Base-by-base conservation (phyloP, 37 sponge, comb jelly and placozoan species). In the Aphrocallistes beatrix region DNA sequence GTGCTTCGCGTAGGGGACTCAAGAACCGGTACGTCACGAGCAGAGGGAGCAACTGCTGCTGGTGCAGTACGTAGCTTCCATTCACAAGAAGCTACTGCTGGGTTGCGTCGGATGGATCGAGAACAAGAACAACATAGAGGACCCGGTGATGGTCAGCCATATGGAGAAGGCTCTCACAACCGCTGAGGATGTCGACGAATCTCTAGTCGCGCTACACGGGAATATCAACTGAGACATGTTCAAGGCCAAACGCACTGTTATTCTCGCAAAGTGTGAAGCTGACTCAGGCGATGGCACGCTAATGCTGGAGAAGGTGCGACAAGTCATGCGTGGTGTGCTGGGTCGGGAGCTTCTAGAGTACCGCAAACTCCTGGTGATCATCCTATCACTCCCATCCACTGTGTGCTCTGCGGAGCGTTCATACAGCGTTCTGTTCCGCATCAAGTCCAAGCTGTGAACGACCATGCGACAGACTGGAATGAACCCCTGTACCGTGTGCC, bases 11-110 rank as follows among this genome's bases (percentile, higher is more conserved):
- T 28, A 8, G 45, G 75, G 75, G 75, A 32, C 75, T 60, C 75
- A 60, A 60, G 75, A 19, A 60, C 75, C 25, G 32, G 75, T 60
- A 60, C 75, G 75, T 60, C 28, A 60, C 75, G 34, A 60, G 75
- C 75, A 60, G 75, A 60, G 75, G 25, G 75, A 60, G 75, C 75
- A 60, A 60, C 75, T 60, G 75, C 34, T 60, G 75, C 32, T 21
- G 75, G 75, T 60, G 75, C 75, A 60, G 75, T 60, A 32, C 75
- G 75, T 60, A 60, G 75, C 75, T 60, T 60, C 75, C 75, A 60
- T 60, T 60, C 75, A 60, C 75, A 21, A 19, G 75, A 60, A 60
- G 75, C 75, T 60, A 60, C 34, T 60, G n/a, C 75, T 60, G 34
- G 75, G 75, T 30, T 3, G 75, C 75, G 75, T 60, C 75, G 75